Evolutionary conservation across 2,113 vertebrate genomes (phyloP), one percentile per base, ranked within the genome.

Genomic region (Nestor notabilis): DNA sequence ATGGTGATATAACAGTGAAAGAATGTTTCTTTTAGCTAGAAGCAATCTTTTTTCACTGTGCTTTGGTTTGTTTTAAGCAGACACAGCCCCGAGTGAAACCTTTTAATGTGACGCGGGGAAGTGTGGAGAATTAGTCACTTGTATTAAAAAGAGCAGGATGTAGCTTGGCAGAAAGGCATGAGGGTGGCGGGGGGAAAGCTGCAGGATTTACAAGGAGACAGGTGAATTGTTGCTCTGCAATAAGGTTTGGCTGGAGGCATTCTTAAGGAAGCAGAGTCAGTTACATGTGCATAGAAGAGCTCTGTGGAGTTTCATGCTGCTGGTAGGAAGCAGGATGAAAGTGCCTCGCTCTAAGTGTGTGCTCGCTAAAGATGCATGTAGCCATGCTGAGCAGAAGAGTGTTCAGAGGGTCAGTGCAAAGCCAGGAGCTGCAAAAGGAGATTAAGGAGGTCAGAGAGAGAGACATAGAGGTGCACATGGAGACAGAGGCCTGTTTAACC

Each of bases 11-110:
- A 77, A 95, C 3, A 44, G 12, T 29, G 24, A 49, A 95, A 66
- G 96, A 97, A 97, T 95, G 94, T 93, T 95, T 94, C 69, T 89
- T 94, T 78, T 93, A 76, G 90, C 96, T 84, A 47, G 84, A 39
- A 93, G 88, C 92, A 52, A 63, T 75, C 17, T 66, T 56, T 43
- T 72, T 49, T 29, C 88, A 33, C 75, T 20, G 28, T 1, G 11
- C 78, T 83, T 80, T 52, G 86, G 64, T 93, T 89, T 68, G n/a
- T 55, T 95, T 89, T 80, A 69, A 83, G 31, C 92, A 96, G 88
- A 46, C 78, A 39, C 44, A 65, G 92, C 90, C 56, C 65, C 13
- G 12, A 74, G 91, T 55, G 46, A 83, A 92, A 52, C 70, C 75
- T 63, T 84, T 88, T 44, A 27, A 72, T 46, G 88, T 43, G 87